Conservation (phyloP, 2,888 invertebrate species). For the Luperina nickerlii region DNA sequence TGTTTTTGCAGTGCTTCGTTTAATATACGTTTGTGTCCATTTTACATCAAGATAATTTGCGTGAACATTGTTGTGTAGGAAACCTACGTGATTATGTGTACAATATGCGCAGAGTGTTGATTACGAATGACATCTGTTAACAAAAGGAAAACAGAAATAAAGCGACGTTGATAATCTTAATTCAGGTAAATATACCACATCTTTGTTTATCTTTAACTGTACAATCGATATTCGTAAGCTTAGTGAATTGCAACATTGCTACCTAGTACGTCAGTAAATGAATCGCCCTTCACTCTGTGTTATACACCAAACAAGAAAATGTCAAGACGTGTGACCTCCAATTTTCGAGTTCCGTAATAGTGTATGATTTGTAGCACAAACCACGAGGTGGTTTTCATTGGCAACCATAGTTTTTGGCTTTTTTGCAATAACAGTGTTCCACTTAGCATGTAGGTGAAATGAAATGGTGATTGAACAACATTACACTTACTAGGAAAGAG, state of each 20-base stretch:
- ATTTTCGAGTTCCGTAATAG: conserved; percentile 73
- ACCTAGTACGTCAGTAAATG: conserved; percentile 69
- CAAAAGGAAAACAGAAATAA: conserved; percentile 84
- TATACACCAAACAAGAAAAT: conserved; percentile 83
- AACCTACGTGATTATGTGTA: conserved; percentile 82
- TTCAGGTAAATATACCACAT: conserved; percentile 75
- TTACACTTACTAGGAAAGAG: conserved; percentile 65
- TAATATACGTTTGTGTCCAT: conserved; percentile 70
- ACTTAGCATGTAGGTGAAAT: conserved; percentile 79
- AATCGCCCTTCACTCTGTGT: conserved; percentile 81
- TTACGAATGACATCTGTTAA: conserved; percentile 88
- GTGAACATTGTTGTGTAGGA: conserved; percentile 75
- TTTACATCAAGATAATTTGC: conserved; percentile 69
- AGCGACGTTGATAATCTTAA: conserved; percentile 65
- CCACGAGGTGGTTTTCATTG: conserved; percentile 40
- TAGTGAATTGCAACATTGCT: conserved; percentile 45
- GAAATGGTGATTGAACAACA: conserved; percentile 79
- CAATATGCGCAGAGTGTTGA: conserved; percentile 88
- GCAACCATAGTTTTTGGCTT: conserved; percentile 39
- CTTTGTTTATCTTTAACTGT: conserved; percentile 15
- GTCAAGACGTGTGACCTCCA: conserved; percentile 88
- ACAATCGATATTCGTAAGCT: conserved; percentile 27
- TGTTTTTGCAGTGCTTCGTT: conserved; percentile 74
- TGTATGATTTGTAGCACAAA: conserved; percentile 54
- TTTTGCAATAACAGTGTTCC: conserved; percentile 67